Conservation (phyloP, 2,113 vertebrate genomes). For the Grus americana region DNA sequence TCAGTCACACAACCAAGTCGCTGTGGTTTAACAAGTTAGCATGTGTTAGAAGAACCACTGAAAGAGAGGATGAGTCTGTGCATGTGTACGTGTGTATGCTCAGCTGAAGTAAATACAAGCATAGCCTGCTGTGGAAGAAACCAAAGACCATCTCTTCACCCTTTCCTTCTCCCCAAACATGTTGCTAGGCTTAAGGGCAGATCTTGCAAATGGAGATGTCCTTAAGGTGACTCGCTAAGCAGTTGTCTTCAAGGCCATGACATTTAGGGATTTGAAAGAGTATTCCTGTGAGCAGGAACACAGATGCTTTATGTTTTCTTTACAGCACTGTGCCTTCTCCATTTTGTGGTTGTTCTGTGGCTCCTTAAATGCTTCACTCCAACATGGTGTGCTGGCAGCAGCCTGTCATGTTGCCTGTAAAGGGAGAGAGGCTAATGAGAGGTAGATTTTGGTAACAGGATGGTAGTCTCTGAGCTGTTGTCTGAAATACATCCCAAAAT, state of each 20-base stretch:
- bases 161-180: not conserved
- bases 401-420: not conserved
- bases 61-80: not conserved
- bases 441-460: not conserved
- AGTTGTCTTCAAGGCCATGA: not conserved
- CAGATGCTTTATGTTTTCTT: not conserved
- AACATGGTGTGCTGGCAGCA: not conserved
- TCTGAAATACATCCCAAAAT: not conserved
- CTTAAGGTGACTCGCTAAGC: not conserved
- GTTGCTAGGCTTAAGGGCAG: not conserved
- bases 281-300: not conserved
- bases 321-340: not conserved
- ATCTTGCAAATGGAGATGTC: not conserved
- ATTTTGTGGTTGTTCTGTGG: not conserved
- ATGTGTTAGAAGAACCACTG: not conserved
- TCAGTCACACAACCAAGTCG: rapidly evolving
- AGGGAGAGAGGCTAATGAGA: not conserved
- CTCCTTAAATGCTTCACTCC: not conserved
- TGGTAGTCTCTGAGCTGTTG: not conserved
- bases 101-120: not conserved
- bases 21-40: not conserved
- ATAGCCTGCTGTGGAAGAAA: not conserved
- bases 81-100: not conserved
- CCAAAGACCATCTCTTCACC: not conserved
- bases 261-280: not conserved